Percentiles rank a stretch among this genome's conserved stretches.
Evolutionary conservation across 2,888 invertebrate genomes (phyloP).

Genomic region (Chaitophorus viminalis): DNA sequence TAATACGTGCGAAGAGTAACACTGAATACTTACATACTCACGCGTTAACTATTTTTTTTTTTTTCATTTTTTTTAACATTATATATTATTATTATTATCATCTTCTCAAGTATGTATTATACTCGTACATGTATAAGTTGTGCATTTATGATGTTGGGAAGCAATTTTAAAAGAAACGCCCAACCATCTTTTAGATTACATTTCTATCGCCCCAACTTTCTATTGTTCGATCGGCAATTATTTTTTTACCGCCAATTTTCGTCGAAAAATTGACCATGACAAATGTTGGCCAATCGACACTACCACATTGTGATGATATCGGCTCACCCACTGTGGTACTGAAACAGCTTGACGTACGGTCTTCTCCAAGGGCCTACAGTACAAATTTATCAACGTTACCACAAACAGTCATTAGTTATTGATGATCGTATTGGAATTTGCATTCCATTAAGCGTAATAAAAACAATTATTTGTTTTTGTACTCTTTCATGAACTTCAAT

Average conservation of each 20-base stretch:
- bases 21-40: background rate
- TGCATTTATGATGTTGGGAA: background rate
- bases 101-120: background rate
- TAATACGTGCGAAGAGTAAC: background rate
- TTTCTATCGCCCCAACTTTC: conserved; percentile 13
- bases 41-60: background rate
- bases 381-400: conserved; percentile 6
- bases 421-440: background rate
- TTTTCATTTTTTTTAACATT: background rate
- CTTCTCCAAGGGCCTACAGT: conserved; percentile 24
- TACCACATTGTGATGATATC: conserved; percentile 21
- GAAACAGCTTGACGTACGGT: conserved; percentile 50
- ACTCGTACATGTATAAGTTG: background rate
- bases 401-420: conserved; percentile 1
- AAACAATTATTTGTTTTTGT: background rate
- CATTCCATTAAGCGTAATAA: background rate
- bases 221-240: conserved; percentile 36
- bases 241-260: background rate
- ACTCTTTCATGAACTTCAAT: background rate
- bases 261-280: conserved; percentile 33
- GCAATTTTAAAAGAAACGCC: background rate
- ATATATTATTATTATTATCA: background rate
- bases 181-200: background rate
- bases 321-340: conserved; percentile 7
- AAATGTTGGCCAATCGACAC: conserved; percentile 38